Conservation (phyloP, 2,113 vertebrate genomes). For the Engraulis encrasicolus region DNA sequence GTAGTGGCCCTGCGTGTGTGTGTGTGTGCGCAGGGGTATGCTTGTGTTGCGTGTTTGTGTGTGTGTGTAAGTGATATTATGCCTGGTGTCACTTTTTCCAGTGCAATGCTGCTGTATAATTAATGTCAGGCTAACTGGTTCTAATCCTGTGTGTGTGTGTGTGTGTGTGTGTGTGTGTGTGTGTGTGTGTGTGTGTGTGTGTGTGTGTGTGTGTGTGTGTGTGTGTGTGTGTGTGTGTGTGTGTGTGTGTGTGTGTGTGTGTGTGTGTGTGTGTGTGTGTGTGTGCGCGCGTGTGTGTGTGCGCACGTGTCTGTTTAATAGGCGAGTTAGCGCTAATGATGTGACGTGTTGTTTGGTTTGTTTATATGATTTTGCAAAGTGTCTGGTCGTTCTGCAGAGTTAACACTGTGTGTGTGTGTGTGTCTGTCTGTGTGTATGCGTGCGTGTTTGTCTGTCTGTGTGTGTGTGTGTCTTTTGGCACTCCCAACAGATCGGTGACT, state of each 20-base stretch:
- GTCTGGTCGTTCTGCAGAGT: neutral
- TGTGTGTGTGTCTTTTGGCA: constrained; percentile 50
- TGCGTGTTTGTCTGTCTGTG: constrained; percentile 35
- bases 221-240: neutral
- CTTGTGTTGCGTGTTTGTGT: too few species aligned
- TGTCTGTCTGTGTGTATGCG: constrained; percentile 30
- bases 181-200: neutral
- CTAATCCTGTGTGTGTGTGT: neutral
- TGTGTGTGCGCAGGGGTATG: constrained; percentile 21
- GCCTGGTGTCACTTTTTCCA: constrained; percentile 28
- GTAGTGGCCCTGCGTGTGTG: too few species aligned
- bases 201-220: neutral
- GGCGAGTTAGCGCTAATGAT: neutral
- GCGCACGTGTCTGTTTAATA: neutral
- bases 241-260: neutral
- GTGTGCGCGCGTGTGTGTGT: neutral
- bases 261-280: neutral
- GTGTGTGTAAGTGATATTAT: constrained; percentile 28
- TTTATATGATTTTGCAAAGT: neutral
- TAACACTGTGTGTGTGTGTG: constrained; percentile 31
- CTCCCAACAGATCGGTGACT: constrained; percentile 87
- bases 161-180: neutral
- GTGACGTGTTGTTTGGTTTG: neutral
- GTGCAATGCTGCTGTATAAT: constrained; percentile 30
- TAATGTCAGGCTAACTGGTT: constrained; percentile 9